Evolutionary conservation across 1,140 invertebrate genomes (phyloP), one percentile per base, ranked within the genome.

Genomic region (Armadillidium nasatum): DNA sequence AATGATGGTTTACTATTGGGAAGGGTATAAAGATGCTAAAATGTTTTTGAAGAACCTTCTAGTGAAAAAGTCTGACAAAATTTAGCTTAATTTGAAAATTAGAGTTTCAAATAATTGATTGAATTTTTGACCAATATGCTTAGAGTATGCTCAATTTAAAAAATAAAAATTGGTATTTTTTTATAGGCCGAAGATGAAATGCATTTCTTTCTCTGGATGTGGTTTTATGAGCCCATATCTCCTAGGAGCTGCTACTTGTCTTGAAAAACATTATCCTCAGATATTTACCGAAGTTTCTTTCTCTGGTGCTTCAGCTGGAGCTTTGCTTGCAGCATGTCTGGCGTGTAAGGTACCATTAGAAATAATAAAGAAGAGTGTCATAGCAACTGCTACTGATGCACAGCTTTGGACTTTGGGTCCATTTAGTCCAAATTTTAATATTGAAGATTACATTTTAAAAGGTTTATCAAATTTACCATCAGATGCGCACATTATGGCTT

Each of bases 361-460:
- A 21, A 73, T 6, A 10, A 90, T 94, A 72, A 94, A 94, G 75
- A 94, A 90, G 77, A 93, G 95, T 86, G 90, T 96, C 13, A 85
- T 98, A 15, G 87, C 90, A 54, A 88, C 97, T 44, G 93, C 94
- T 0, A 88, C 89, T n/a, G 91, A 97, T 85, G 96, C 96, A 0
- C 87, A 95, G 77, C 89, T 91, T 54, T 89, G 90, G 80, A 90
- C 93, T 0, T 86, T 99, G 2, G 96, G 97, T 0, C 95, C 97
- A 0, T 94, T 99, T 82, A 94, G 94, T 86, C 97, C 97, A 4
- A 93, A 91, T 6, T 98, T 99, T 84, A 93, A 96, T 83, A 91
- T 99, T 22, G 92, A 95, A 82, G 90, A 91, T 76, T 89, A 96
- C 75, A 86, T 99, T n/a, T 86, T 93, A 23, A 90, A 94, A 82